Base-by-base conservation (phyloP, 2,888 invertebrate species). In the Danaus chrysippus region DNA sequence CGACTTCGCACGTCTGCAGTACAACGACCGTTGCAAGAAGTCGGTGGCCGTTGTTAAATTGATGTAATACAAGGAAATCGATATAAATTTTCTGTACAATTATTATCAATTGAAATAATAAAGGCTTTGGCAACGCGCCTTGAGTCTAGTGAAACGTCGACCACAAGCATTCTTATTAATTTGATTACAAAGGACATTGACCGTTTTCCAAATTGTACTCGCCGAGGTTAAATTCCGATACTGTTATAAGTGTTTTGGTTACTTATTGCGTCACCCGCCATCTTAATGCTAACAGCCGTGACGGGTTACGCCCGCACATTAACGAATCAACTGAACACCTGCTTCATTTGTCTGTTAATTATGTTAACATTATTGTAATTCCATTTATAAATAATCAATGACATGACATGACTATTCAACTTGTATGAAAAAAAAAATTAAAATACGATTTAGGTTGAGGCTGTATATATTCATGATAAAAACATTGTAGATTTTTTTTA, bases 141-240 rank as follows among this genome's bases (percentile, higher is more conserved):
- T 49, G 49, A 10, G 10, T 17, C 15, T 10, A 49, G 49, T 49
- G 49, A 49, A 49, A 58, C 55, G 46, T 55, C 41, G 23, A 59
- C 56, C 54, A 53, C n/a, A 56, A 42, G 19, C 42, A 23, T 12
- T 53, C 54, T 60, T 60, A 54, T 56, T 58, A 49, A 17, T 66
- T 56, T 17, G 19, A 54, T 58, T 58, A 42, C 60, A 67, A 61
- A 63, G 65, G 65, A 63, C 65, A 56, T 34, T 68, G 65, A 65
- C 67, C 65, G 63, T 58, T 68, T 65, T 63, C 67, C 59, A 65
- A 68, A 65, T 64, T 64, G 68, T 63, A 56, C 56, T 61, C 64
- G 59, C 58, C 65, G 66, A 65, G 64, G 64, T 63, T 57, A 64
- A 54, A 64, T 64, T 62, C 64, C 59, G 42, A 42, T 56, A 67